Evolutionary conservation across 2,113 vertebrate genomes (phyloP).

Genomic region (Pogona vitticeps): DNA sequence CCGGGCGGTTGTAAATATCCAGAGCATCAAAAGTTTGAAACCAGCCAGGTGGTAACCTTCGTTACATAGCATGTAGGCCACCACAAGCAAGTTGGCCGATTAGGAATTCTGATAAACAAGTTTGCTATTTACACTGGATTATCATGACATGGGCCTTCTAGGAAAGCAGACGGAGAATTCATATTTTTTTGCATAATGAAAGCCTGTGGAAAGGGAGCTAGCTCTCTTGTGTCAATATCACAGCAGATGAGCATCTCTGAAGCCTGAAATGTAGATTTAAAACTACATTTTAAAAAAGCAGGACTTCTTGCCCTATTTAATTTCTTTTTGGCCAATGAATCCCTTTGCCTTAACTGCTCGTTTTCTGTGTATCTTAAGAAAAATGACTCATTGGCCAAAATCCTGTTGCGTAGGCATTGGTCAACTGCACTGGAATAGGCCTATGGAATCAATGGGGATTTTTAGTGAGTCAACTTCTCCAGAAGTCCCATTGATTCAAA

Average conservation of each 20-base stretch:
- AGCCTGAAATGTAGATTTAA: not conserved
- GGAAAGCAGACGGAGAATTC: not conserved
- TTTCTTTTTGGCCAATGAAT: not conserved
- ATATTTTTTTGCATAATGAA: constrained; percentile 3
- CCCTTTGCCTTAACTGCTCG: not conserved
- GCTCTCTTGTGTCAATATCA: not conserved
- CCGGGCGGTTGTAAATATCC: no score
- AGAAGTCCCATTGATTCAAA: no score
- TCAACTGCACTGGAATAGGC: no score
- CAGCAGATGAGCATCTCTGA: constrained; percentile 1
- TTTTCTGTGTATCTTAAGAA: not conserved
- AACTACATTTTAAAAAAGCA: not conserved
- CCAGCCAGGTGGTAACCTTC: not conserved
- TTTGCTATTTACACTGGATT: not conserved
- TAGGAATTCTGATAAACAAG: not conserved
- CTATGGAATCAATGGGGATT: no score
- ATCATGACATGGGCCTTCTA: not conserved
- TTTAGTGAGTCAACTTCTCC: no score
- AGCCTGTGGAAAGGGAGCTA: not conserved
- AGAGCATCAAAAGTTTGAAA: not conserved
- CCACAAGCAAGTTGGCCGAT: not conserved
- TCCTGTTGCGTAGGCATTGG: no score
- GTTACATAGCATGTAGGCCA: not conserved
- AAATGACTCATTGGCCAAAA: not conserved
- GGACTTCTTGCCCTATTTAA: not conserved